Conservation (phyloP, 2,888 invertebrate genomes). For the Harpalus rubripes region DNA sequence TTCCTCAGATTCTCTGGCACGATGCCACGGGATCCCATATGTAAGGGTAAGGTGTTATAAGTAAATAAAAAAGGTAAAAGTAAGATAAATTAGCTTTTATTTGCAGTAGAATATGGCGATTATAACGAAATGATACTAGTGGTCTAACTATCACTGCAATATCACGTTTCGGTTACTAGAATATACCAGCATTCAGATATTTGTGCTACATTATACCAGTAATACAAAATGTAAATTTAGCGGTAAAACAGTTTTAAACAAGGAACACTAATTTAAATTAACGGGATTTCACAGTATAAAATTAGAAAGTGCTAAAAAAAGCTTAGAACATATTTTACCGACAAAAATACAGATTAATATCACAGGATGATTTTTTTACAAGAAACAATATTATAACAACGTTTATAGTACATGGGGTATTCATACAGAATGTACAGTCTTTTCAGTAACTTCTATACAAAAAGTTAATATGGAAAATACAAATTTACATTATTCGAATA, state of each 20-base stretch:
- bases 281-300: not conserved
- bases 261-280: constrained; percentile 1
- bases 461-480: constrained; percentile 44
- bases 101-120: constrained; percentile 33
- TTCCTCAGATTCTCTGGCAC: too few relatives aligned
- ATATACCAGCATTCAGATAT: constrained; percentile 31
- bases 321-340: constrained; percentile 39
- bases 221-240: constrained; percentile 31
- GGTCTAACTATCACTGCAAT: constrained; percentile 41
- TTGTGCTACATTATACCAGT: constrained; percentile 24
- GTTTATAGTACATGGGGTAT: constrained; percentile 16
- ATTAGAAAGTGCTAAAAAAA: constrained; percentile 13
- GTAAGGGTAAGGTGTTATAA: too few relatives aligned
- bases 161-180: constrained; percentile 27
- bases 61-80: constrained; percentile 12
- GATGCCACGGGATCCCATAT: too few relatives aligned
- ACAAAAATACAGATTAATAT: constrained; percentile 16
- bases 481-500: constrained; percentile 24
- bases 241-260: constrained; percentile 33
- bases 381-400: constrained; percentile 15
- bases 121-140: constrained; percentile 37
- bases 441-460: constrained; percentile 43
- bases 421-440: constrained; percentile 36
- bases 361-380: constrained; percentile 22
- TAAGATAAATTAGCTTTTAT: constrained; percentile 30